Evolutionary conservation across 2,888 invertebrate genomes (phyloP).

Genomic region (Temnothorax rugatulus): DNA sequence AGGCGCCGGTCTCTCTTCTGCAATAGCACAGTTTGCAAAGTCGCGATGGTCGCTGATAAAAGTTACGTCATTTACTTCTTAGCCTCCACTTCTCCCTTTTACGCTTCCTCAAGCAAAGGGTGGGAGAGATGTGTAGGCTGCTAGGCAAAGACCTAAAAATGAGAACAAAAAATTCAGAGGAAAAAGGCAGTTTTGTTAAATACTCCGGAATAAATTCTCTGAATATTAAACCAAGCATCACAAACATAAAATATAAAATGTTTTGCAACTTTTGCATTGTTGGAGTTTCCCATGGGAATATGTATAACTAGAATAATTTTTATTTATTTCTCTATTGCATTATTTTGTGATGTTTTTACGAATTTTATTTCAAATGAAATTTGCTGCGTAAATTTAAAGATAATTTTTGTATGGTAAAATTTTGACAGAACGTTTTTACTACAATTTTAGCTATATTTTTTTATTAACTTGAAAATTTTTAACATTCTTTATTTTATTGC

Average conservation of each 20-base stretch:
- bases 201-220: not conserved
- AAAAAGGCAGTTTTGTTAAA: not conserved
- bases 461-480: not conserved
- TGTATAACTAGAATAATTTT: not conserved
- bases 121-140: slow-evolving; percentile 43
- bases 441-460: not conserved
- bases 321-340: not conserved
- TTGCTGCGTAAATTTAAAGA: not conserved
- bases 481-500: not conserved
- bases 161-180: not conserved
- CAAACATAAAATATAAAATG: not conserved
- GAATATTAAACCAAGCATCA: not conserved
- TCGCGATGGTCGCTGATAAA: slow-evolving; percentile 73
- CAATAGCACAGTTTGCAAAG: slow-evolving; percentile 73
- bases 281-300: not conserved
- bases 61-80: slow-evolving; percentile 75
- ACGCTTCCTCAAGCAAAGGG: not conserved
- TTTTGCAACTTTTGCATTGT: not conserved
- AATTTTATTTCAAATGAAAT: not conserved
- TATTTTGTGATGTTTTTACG: not conserved
- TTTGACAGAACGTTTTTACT: not conserved
- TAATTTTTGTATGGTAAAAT: not conserved
- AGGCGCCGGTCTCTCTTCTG: slow-evolving; percentile 45
- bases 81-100: slow-evolving; percentile 3
- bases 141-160: not conserved